A percentile compares a stretch with the other conserved stretches of the same genome.
Evolutionary conservation across 2,797 vertebrate genomes (phyloP).

Genomic region (Siniperca scherzeri): DNA sequence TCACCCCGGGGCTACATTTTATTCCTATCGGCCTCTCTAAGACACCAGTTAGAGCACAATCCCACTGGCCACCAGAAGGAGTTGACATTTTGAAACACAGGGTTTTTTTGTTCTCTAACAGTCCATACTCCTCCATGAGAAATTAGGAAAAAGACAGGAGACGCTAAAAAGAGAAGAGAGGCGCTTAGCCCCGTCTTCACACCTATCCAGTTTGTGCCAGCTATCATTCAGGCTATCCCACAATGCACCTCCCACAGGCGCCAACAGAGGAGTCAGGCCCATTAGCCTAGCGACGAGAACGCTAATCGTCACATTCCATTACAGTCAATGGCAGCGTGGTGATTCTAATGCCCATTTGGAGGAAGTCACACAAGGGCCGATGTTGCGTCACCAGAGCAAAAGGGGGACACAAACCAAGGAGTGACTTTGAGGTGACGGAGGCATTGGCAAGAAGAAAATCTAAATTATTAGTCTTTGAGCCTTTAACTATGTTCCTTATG

Average conservation of each 20-base stretch:
- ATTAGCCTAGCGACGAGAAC: slow-evolving; percentile 89
- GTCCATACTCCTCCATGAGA: slow-evolving; percentile 44
- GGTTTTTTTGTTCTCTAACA: slow-evolving; percentile 54
- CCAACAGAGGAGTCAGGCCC: slow-evolving; percentile 84
- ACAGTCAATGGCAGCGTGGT: slow-evolving; percentile 87
- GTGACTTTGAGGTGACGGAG: slow-evolving; percentile 59
- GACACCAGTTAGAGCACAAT: slow-evolving; percentile 43
- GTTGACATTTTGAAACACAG: slow-evolving; percentile 80
- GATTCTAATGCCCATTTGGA: slow-evolving; percentile 90
- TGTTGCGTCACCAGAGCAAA: slow-evolving; percentile 70
- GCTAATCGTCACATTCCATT: slow-evolving; percentile 90
- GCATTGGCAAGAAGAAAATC: slow-evolving; percentile 15
- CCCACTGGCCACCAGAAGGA: slow-evolving; percentile 52
- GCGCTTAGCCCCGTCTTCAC: slow-evolving; percentile 65
- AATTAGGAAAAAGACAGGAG: slow-evolving; percentile 52
- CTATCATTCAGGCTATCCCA: slow-evolving; percentile 67
- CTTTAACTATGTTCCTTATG: slow-evolving; percentile 18
- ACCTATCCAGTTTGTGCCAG: slow-evolving; percentile 50
- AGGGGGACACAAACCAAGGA: slow-evolving; percentile 72
- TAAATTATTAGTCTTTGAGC: slow-evolving; percentile 10
- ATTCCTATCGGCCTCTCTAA: slow-evolving; percentile 19
- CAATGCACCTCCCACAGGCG: slow-evolving; percentile 66
- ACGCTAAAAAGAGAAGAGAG: slow-evolving; percentile 35
- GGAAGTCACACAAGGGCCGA: slow-evolving; percentile 88
- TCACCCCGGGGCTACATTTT: slow-evolving; percentile 55